Base-by-base conservation (phyloP, 1,140 invertebrate species). In the Prorops nasuta region DNA sequence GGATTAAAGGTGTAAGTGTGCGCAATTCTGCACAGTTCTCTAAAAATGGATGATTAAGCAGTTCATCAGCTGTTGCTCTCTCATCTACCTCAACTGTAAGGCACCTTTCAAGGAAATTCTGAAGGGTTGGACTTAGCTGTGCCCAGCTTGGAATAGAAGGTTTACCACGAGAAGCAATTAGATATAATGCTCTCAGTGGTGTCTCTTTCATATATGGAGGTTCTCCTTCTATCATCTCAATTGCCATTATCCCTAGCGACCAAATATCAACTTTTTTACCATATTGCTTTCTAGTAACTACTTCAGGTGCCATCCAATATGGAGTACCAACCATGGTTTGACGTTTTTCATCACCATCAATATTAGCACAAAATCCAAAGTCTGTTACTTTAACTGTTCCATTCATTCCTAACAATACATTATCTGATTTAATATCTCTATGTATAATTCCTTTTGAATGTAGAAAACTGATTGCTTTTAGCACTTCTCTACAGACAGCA, bases 151-250 rank as follows among this genome's bases (percentile, higher is more conserved):
- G 86, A 60, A 98, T 90, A 53, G 91, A 85, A 10, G 96, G 96
- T 62, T 95, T 87, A 2, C 96, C 96, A 60, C 94, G 93, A 0
- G 94, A 92, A 16, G 96, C 95, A 51, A 98, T 98, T 43, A 98
- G 79, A 81, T 98, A 98, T 14, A 98, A 79, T 3, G 96, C 96
- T 76, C 94, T 84, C 7, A 98, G 72, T 6, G 94, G 95, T 14
- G 93, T 90, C 79, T 98, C 95, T 18, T 72, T 72, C 70, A 74
- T 71, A 22, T 74, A 74, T 9, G 71, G 71, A 6, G 96, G 96
- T 72, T 98, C 93, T 1, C 96, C 96, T 68, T 98, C 94, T 31
- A 98, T 92, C 96, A 98, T 98, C 79, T 98, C 96, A 57, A 96
- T 95, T 1, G 92, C 93, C 95, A 98, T 97, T 38, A 98, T 98